Evolutionary conservation across 2,797 vertebrate species (phyloP), one percentile per base, ranked within the genome.

Genomic region (Argyrosomus regius): DNA sequence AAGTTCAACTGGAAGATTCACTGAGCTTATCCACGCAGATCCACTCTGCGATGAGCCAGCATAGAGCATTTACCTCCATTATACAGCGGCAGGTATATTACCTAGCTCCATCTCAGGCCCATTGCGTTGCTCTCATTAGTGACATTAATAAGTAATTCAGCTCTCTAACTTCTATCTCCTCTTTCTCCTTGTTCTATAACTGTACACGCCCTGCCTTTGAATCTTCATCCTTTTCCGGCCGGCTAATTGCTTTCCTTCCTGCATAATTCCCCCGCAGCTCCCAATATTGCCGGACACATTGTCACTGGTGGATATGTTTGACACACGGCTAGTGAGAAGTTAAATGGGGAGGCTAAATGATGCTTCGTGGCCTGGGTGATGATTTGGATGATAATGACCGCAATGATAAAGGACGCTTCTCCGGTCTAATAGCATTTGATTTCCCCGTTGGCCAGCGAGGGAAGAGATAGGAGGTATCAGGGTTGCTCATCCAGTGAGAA

Each of bases 381-480:
- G 91, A 92, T 91, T 90, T 22, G 70, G 81, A 89, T 80, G 89
- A 93, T 93, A 93, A 93, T 89, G 91, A 89, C 90, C 49, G 78
- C 65, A 49, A 86, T 91, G 92, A 94, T 93, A 93, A 93, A 94
- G 87, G 89, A 92, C 78, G 76, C 86, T 84, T 85, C 90, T 90
- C 84, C 52, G 70, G 83, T 87, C 91, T 93, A 94, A 94, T 93
- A 88, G 91, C 77, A 71, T 92, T 91, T 94, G 92, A 94, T 94
- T 94, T 94, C 94, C 94, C 93, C 75, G 54, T 87, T 87, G 92
- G 93, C 87, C 78, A 77, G 72, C 13, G 71, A 82, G 85, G 8
- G 60, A 81, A 88, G 88, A 91, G 89, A 89, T 84, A 84, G 87
- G 84, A 83, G 85, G 86, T 89, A 94, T 92, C 88, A 43, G 86